Evolutionary conservation across 2,888 invertebrate species (phyloP).

Genomic region (Drosophila limbata): DNA sequence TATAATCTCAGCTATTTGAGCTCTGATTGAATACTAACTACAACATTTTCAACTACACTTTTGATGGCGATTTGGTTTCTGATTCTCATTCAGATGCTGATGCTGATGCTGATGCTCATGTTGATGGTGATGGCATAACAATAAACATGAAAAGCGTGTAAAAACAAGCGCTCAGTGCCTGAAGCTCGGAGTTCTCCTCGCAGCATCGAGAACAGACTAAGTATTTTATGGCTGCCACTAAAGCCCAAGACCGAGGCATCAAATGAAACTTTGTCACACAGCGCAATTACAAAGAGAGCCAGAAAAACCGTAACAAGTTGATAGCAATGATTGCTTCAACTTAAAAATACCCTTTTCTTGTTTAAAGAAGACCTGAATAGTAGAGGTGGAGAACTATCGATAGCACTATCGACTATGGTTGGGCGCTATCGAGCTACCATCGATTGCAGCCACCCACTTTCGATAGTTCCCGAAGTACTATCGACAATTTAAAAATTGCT

Average conservation of each 20-base stretch:
- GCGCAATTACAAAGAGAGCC: constrained; percentile 56
- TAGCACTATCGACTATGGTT: too few relatives aligned
- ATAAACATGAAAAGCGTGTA: constrained; percentile 69
- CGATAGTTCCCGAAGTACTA: too few relatives aligned
- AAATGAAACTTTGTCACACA: constrained; percentile 68
- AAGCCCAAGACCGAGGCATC: constrained; percentile 56
- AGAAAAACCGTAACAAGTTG: constrained; percentile 26
- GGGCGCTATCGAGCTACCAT: too few relatives aligned
- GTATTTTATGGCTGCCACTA: constrained; percentile 66
- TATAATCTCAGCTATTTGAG: constrained; percentile 23
- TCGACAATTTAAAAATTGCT: too few relatives aligned
- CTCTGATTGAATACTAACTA: constrained; percentile 40
- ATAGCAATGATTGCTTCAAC: neutral
- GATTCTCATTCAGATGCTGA: constrained; percentile 21
- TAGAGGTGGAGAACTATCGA: too few relatives aligned
- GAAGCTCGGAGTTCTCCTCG: constrained; percentile 29
- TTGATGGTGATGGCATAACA: constrained; percentile 66
- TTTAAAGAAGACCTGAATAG: too few relatives aligned
- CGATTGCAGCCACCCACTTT: too few relatives aligned
- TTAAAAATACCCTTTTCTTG: neutral
- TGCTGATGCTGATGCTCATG: constrained; percentile 39
- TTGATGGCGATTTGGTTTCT: constrained; percentile 33
- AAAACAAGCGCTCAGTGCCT: constrained; percentile 55
- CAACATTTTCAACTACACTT: constrained; percentile 13
- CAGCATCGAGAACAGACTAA: constrained; percentile 46